These are phyloP conservation scores for Origma solitaria DNA, from an alignment of 2,113 vertebrate species.

Conservation along the genomic window DNA sequence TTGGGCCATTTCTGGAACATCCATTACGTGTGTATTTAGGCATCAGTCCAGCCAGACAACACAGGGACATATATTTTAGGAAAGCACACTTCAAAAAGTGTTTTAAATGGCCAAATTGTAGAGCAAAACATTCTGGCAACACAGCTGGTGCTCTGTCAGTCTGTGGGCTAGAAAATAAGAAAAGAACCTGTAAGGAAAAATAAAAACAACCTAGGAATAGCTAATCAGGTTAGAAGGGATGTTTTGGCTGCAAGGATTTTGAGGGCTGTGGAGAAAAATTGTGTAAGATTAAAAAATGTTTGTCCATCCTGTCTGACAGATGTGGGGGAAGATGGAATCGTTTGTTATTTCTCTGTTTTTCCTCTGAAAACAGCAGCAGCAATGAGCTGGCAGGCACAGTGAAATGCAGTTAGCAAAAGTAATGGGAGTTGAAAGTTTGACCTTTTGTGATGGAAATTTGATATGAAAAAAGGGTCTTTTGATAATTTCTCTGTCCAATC, in stretches of 20 bases:
- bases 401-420: constrained; percentile 50
- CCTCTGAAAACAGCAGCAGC: not conserved
- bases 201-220: not conserved
- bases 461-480: constrained; percentile 72
- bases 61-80: not conserved
- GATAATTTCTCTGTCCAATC: constrained; percentile 79
- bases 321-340: not conserved
- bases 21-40: not conserved
- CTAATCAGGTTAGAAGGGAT: not conserved
- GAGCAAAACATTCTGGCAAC: not conserved
- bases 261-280: not conserved
- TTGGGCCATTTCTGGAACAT: not conserved
- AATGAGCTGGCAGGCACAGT: constrained; percentile 4
- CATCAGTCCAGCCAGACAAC: not conserved
- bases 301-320: not conserved
- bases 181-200: not conserved
- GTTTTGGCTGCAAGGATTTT: constrained; percentile 30
- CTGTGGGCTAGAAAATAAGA: not conserved
- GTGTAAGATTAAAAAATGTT: not conserved
- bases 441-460: constrained; percentile 82
- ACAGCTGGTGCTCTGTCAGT: not conserved
- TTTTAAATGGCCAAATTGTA: constrained; percentile 20
- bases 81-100: not conserved
- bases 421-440: constrained; percentile 43
- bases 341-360: not conserved